A percentile compares a stretch with the other conserved stretches of the same genome.
phyloP scores from a whole-genome alignment of 2,113 vertebrate species.

The Pongo pygmaeus region DNA sequence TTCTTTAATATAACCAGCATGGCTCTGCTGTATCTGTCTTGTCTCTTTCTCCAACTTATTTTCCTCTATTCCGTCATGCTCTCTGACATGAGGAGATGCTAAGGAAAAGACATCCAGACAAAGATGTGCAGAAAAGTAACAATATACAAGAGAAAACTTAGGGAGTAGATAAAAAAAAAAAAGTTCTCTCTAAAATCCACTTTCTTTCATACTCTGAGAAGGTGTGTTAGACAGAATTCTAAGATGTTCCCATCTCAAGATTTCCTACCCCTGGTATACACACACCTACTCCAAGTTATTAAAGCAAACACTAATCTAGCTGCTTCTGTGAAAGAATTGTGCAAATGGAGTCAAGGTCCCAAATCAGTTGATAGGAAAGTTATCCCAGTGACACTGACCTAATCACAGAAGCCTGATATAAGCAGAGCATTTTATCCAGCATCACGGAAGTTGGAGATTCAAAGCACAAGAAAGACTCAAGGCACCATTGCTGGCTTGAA shows the following conservation, averaged over 20 bases:
- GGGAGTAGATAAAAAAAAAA: background rate
- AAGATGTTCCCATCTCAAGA: background rate
- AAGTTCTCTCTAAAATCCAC: background rate
- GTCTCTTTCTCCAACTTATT: background rate
- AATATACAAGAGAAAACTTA: background rate
- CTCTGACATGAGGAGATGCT: background rate
- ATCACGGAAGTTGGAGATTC: background rate
- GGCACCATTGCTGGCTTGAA: background rate
- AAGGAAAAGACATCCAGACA: background rate
- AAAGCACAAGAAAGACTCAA: background rate
- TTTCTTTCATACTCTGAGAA: background rate
- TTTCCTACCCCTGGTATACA: background rate
- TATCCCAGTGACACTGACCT: background rate
- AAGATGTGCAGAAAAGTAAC: background rate
- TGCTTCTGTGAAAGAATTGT: background rate
- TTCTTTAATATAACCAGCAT: background rate
- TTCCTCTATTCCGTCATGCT: background rate
- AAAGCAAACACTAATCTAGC: background rate
- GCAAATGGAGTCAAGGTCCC: background rate
- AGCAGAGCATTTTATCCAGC: background rate
- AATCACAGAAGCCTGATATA: background rate
- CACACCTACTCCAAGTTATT: background rate
- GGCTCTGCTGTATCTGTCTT: background rate
- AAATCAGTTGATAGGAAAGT: background rate
- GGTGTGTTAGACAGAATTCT: background rate